Base-by-base conservation (phyloP, 1,140 invertebrate genomes). In the Penaeus chinensis region DNA sequence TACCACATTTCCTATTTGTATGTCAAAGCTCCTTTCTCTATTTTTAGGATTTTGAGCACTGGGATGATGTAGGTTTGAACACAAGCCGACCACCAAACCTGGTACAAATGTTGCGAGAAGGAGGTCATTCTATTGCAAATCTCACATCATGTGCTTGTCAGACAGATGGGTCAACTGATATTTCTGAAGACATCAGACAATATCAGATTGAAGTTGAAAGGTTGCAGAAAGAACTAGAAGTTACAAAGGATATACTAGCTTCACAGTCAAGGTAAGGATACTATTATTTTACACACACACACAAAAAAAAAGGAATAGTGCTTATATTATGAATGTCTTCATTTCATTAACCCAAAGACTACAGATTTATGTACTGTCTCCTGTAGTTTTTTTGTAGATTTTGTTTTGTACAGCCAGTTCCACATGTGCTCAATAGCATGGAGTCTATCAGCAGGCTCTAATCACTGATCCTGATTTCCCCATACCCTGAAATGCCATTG, bases 11-110 rank as follows among this genome's bases (percentile, higher is more conserved):
- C 32, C 32, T 2, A 32, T 32, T 32, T 32, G 32, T 32, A 32
- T 32, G 32, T 32, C 32, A 32, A 32, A 2, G 32, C 32, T 32
- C 32, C 13, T 69, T 11, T 82, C 76, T 27, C 88, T 89, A 87
- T 62, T 91, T 92, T 11, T 90, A 96, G 95, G 96, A 98, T 93
- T 97, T 98, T 94, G 97, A 98, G 93, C 96, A 97, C 91, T 98
- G 97, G 97, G 96, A 97, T 93, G 96, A 97, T 93, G 95, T 96
- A n/a, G 96, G 97, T 4, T 92, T 98, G 22, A 97, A 98, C 92
- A 96, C 96, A 91, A 94, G 96, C 3, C 95, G 96, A 91, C 97
- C 96, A 37, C 94, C 96, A 18, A 95, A 95, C 91, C 92, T 98
- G 18, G 92, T 96, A 47, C 94, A 95, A 62, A 92, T 98, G 60